Conservation (phyloP, 2,113 vertebrate species). For the Ceratotherium simum region DNA sequence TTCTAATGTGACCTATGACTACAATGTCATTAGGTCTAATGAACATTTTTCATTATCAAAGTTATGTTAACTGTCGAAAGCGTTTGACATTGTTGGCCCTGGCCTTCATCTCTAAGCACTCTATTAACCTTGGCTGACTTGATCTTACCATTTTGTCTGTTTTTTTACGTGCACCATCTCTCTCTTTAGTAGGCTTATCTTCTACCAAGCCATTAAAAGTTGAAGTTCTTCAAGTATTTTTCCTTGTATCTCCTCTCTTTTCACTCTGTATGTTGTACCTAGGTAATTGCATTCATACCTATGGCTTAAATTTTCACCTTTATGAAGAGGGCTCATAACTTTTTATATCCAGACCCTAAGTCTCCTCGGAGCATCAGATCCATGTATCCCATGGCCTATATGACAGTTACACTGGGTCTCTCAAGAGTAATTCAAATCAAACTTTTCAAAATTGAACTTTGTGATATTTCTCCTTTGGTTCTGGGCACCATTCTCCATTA, state of each 20-base stretch:
- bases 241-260: not conserved
- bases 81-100: not conserved
- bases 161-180: not conserved
- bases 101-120: not conserved
- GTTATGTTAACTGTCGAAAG: not conserved
- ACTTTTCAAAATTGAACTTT: not conserved
- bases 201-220: not conserved
- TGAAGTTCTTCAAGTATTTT: not conserved
- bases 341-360: not conserved
- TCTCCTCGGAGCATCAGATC: not conserved
- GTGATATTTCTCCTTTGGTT: not conserved
- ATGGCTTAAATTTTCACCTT: not conserved
- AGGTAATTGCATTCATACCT: rapidly evolving
- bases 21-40: not conserved
- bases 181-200: not conserved
- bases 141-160: not conserved
- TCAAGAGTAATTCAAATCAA: not conserved
- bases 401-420: not conserved
- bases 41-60: not conserved
- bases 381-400: not conserved
- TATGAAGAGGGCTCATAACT: not conserved
- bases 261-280: not conserved
- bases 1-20: not conserved
- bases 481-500: not conserved
- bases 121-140: not conserved